Base-by-base conservation (phyloP, 2,797 vertebrate species). In the Melanotaenia maccullochi region DNA sequence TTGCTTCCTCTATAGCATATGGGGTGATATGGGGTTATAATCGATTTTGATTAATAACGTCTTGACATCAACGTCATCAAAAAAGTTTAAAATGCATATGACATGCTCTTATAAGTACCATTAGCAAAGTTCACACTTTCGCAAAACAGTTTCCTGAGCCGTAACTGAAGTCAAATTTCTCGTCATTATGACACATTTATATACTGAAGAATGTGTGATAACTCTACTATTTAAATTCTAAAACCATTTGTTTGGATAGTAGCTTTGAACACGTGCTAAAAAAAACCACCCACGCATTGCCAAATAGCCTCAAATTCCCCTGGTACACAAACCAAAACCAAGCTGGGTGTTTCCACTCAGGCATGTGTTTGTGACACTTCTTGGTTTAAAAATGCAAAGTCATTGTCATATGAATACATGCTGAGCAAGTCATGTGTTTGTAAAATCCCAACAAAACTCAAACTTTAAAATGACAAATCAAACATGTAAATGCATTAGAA, bases 281-380 rank as follows among this genome's bases (percentile, higher is more conserved):
- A 24, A 59, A 87, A 86, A 84, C 0, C 51, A 80, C 75, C 65
- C 59, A 54, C 22, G 11, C 36, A 22, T 76, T 74, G 24, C 60
- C 14, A 66, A 78, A 76, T 18, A 85, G 14, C 30, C 1, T 56
- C 42, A 63, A 84, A 78, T 84, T 85, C 78, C 87, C 86, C 78
- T 30, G 1, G 3, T 6, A 52, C 30, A 16, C 22, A 57, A 57
- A 79, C 3, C 30, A 72, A 58, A 33, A 73, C n/a, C 4, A 12
- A 1, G 1, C n/a, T 4, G 82, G 88, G 77, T 89, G 82, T 89
- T 91, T 85, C 82, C 82, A 83, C 25, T 13, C 0, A 42, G 2
- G 20, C 49, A 14, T 2, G 4, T 33, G 18, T 44, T 11, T 3
- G 8, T 57, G n/a, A 38, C 20, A 51, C 1, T 11, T 5, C 4